These are phyloP conservation scores for Heterodera carotae DNA, from an alignment of 1,140 invertebrate species.

Conservation along the genomic window DNA sequence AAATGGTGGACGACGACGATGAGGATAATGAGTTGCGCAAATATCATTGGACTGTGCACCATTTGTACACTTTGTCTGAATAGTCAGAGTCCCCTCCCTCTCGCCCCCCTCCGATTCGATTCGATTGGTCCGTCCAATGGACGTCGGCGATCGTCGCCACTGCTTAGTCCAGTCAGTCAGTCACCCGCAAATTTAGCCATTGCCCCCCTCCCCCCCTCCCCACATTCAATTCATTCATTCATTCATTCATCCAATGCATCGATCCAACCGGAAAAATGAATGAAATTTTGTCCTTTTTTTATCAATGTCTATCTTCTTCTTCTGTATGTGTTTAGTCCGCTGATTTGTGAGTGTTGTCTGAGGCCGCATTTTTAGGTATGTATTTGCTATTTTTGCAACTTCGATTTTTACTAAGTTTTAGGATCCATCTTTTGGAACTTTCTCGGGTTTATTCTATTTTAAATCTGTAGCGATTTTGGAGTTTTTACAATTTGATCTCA, in stretches of 20 bases:
- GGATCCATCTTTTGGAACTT: no score
- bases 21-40: neutral
- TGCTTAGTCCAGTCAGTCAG: neutral
- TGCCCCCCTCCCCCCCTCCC: no score
- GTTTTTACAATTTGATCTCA: no score
- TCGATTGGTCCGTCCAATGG: neutral
- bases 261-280: no score
- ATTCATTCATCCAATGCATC: neutral
- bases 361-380: no score
- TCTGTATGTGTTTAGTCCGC: no score
- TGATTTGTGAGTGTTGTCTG: no score
- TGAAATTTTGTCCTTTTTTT: no score
- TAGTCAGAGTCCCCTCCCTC: constrained; percentile 3
- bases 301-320: no score
- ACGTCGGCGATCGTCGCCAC: neutral
- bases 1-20: neutral
- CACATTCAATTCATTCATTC: neutral
- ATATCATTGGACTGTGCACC: neutral
- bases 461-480: no score
- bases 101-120: neutral
- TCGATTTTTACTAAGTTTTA: no score
- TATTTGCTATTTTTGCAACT: no score
- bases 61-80: neutral
- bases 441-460: neutral
- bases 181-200: neutral